Conservation (phyloP, 2,888 invertebrate species). For the Ormyrus labotus region DNA sequence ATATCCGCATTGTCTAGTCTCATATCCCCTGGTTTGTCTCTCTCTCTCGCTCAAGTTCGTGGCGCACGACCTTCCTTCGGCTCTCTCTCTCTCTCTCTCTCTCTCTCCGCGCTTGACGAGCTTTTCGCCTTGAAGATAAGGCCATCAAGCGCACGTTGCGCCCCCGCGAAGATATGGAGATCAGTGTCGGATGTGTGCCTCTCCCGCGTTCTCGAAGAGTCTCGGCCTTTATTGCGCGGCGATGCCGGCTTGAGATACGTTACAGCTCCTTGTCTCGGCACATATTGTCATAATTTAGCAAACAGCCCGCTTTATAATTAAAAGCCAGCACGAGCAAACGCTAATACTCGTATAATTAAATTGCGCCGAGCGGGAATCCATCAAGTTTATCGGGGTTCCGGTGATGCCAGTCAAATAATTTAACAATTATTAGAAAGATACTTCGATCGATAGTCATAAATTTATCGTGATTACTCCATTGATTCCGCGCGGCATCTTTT, state of each 20-base stretch:
- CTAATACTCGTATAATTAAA: constrained; percentile 30
- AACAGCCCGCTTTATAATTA: constrained; percentile 54
- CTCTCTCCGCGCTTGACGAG: constrained; percentile 56
- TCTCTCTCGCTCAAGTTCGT: constrained; percentile 59
- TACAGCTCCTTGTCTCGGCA: constrained; percentile 9
- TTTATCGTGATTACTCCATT: too few relatives aligned
- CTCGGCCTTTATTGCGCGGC: constrained; percentile 36
- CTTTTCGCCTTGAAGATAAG: constrained; percentile 69
- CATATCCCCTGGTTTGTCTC: constrained; percentile 46
- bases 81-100: too few relatives aligned
- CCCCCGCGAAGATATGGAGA: constrained; percentile 52
- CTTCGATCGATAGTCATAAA: too few relatives aligned
- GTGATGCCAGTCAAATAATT: background rate
- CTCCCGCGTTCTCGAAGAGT: background rate
- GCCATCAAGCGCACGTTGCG: constrained; percentile 73
- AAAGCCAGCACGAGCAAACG: constrained; percentile 29
- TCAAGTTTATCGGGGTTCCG: constrained; percentile 15
- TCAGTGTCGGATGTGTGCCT: constrained; percentile 50
- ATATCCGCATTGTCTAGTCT: constrained; percentile 72
- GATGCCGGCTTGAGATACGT: background rate
- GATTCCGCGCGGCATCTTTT: too few relatives aligned
- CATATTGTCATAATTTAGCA: constrained; percentile 56
- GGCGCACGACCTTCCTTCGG: constrained; percentile 1
- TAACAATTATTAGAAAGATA: too few relatives aligned
- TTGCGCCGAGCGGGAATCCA: constrained; percentile 7